phyloP scores from a whole-genome alignment of 64 coral and sea anemone genomes.

The Actinia equina region DNA sequence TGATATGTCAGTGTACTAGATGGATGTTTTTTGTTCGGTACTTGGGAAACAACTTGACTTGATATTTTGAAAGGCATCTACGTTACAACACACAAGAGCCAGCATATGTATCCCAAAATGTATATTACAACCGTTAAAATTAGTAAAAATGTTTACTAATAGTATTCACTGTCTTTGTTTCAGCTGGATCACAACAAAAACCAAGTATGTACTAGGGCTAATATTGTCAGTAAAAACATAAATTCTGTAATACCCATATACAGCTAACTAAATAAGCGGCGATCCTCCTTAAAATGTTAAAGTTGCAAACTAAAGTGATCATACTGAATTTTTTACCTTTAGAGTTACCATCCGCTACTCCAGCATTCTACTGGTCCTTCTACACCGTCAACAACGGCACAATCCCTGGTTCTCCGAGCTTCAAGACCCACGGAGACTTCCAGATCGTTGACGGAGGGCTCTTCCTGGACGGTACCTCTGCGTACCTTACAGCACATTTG shows the following conservation, averaged over 20 bases:
- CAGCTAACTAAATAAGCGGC: too few relatives aligned
- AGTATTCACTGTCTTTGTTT: not conserved
- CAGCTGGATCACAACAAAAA: not conserved
- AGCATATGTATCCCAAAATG: too few relatives aligned
- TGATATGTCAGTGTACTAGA: too few relatives aligned
- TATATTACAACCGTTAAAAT: not conserved
- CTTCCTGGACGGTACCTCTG: constrained; percentile 65
- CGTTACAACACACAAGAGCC: too few relatives aligned
- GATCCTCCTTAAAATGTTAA: too few relatives aligned
- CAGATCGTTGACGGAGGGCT: constrained; percentile 65
- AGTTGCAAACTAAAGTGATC: not conserved
- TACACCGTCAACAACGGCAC: constrained; percentile 44
- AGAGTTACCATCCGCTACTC: constrained; percentile 69
- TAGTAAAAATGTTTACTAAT: not conserved
- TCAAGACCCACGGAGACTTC: constrained; percentile 64
- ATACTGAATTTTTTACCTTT: not conserved
- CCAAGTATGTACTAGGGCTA: not conserved
- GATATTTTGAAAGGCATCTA: too few relatives aligned
- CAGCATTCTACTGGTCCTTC: constrained; percentile 79
- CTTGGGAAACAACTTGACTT: too few relatives aligned
- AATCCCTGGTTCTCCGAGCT: constrained; percentile 53
- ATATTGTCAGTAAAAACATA: too few relatives aligned
- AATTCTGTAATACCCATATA: too few relatives aligned
- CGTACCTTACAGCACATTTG: constrained; percentile 60
- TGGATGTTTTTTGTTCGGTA: too few relatives aligned